Evolutionary conservation across 2,888 invertebrate species (phyloP).

Genomic region (Abscondita cerata): DNA sequence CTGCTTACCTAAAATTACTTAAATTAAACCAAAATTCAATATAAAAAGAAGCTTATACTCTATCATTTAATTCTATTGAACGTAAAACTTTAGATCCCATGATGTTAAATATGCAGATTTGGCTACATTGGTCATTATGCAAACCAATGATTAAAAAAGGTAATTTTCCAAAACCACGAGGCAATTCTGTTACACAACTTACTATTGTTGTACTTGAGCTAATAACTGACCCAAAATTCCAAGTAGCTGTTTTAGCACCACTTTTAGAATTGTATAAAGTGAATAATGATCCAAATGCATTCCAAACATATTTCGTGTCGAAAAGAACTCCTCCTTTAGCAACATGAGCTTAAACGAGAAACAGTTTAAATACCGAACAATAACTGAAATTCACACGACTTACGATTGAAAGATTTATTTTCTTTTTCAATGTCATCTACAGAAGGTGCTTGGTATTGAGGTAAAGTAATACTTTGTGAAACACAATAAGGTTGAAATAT

Average conservation of each 20-base stretch:
- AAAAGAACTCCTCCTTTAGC: slow-evolving; percentile 70
- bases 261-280: slow-evolving; percentile 72
- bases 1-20: slow-evolving; percentile 52
- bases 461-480: slow-evolving; percentile 13
- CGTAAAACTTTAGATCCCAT: slow-evolving; percentile 71
- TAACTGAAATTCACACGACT: slow-evolving; percentile 3
- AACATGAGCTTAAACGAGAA: slow-evolving; percentile 26
- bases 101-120: slow-evolving; percentile 76
- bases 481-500: slow-evolving; percentile 10
- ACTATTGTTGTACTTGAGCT: slow-evolving; percentile 61
- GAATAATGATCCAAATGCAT: slow-evolving; percentile 71
- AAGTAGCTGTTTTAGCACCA: slow-evolving; percentile 73
- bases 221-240: slow-evolving; percentile 72
- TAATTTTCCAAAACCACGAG: slow-evolving; percentile 62
- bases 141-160: slow-evolving; percentile 69
- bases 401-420: slow-evolving; percentile 12
- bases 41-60: slow-evolving; percentile 50
- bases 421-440: slow-evolving; percentile 18
- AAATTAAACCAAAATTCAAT: background rate
- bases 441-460: background rate
- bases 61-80: slow-evolving; percentile 64
- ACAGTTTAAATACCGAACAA: background rate
- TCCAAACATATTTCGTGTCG: slow-evolving; percentile 72
- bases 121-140: slow-evolving; percentile 68
- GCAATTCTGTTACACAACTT: slow-evolving; percentile 73